Evolutionary conservation across 2,888 invertebrate genomes (phyloP).

Genomic region (Xestia ashworthii): DNA sequence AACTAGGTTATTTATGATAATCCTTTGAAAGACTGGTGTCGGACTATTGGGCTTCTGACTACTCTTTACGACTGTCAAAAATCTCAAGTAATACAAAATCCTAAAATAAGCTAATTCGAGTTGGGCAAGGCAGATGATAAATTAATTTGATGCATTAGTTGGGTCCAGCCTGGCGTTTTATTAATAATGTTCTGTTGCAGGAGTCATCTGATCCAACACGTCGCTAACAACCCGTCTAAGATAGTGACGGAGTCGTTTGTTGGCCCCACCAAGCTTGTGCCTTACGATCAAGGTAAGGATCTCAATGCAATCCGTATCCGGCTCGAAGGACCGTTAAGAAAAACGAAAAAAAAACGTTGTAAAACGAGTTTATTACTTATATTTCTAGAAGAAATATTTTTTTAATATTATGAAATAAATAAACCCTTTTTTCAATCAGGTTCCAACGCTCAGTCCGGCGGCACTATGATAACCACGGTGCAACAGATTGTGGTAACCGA

Average conservation of each 20-base stretch:
- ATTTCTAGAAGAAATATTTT: no score
- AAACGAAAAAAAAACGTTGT: no score
- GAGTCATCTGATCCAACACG: constrained; percentile 95
- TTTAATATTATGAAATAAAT: neutral
- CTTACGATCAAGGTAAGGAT: constrained; percentile 93
- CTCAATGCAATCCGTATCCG: neutral
- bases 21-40: neutral
- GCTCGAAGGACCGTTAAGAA: neutral
- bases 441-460: constrained; percentile 71
- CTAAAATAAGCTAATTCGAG: no score
- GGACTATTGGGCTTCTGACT: neutral
- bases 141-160: neutral
- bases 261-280: constrained; percentile 96
- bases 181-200: constrained; percentile 82
- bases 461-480: constrained; percentile 77
- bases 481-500: constrained; percentile 93
- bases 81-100: neutral
- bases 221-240: constrained; percentile 93
- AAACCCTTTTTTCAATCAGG: constrained; percentile 64
- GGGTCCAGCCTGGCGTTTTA: neutral
- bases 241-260: constrained; percentile 95
- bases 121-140: no score
- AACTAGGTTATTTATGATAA: neutral
- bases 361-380: no score
- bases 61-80: neutral